A percentile compares a stretch with the other conserved stretches of the same genome.
Evolutionary conservation across 2,888 invertebrate species (phyloP).

Genomic region (Nemotelus nigrinus): DNA sequence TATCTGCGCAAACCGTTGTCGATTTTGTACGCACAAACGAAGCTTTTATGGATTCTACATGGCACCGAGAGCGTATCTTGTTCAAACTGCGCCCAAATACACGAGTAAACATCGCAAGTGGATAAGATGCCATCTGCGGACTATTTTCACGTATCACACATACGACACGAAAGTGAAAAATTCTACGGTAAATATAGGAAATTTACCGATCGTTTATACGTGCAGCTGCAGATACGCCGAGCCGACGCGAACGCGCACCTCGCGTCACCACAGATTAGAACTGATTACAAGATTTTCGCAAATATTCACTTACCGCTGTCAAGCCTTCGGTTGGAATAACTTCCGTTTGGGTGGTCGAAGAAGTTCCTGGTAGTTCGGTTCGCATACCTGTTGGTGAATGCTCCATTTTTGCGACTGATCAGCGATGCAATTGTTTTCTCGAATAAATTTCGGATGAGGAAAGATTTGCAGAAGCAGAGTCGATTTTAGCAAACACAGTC

Average conservation of each 20-base stretch:
- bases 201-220: too few species aligned
- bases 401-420: slow-evolving; percentile 42
- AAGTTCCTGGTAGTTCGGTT: slow-evolving; percentile 39
- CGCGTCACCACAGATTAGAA: too few species aligned
- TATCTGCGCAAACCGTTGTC: background rate
- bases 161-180: too few species aligned
- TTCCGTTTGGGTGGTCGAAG: slow-evolving; percentile 46
- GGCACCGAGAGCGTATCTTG: background rate
- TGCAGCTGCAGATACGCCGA: too few species aligned
- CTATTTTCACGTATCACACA: too few species aligned
- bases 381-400: slow-evolving; percentile 38
- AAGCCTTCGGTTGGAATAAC: slow-evolving; percentile 24
- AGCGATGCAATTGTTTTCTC: too few species aligned
- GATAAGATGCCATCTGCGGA: too few species aligned
- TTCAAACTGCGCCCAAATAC: background rate
- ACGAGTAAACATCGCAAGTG: background rate
- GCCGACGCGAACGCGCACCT: too few species aligned
- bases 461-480: background rate
- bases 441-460: background rate
- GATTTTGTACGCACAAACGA: background rate
- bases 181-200: too few species aligned
- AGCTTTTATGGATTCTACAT: background rate
- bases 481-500: background rate
- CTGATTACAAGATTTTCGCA: too few species aligned
- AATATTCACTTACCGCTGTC: slow-evolving; percentile 38